Evolutionary conservation across 2,113 vertebrate species (phyloP), one percentile per base, ranked within the genome.

Genomic region (Mugil cephalus): DNA sequence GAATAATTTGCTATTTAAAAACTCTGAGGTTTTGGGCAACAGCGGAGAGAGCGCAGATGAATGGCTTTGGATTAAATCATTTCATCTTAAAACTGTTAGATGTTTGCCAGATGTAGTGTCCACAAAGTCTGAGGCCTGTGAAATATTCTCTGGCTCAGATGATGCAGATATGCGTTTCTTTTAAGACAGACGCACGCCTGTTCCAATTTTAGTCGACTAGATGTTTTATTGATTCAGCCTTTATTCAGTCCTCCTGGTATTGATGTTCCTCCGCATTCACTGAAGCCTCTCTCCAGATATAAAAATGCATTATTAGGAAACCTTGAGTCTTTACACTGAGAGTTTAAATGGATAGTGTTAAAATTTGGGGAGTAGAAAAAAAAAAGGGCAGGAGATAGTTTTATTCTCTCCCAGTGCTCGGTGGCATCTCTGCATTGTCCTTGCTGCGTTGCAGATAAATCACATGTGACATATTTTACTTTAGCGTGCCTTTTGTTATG

Each of bases 1-100:
- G 84, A 89, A 88, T 91, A 80, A 90, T 91, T 92, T 88, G 71
- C 86, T 88, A 88, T 92, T 92, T 93, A 88, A 92, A 91, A 90
- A 89, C 87, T 91, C 82, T 51, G 69, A 89, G 82, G 81, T 88
- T 90, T 89, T 75, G 56, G 81, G 85, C 76, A 79, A 85, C 36
- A 69, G 84, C 43, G 34, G 52, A 60, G 52, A 60, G 46, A 69
- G 65, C 3, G 8, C 69, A 65, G 80, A 84, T 58, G 80, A 87
- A 55, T 47, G 56, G 19, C 47, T 50, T 73, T 60, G 70, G 74
- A 85, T 84, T 68, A 68, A 85, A 75, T 87, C 64, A 83, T 89
- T 88, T 84, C 64, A 83, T 88, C 85, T 86, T 77, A 35, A 74
- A 80, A 84, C 78, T 69, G 77, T 82, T 79, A 54, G 71, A 83